These are phyloP conservation scores for Mesorhabditis sp. DNA, from an alignment of 2,888 invertebrate species.

Conservation along the genomic window DNA sequence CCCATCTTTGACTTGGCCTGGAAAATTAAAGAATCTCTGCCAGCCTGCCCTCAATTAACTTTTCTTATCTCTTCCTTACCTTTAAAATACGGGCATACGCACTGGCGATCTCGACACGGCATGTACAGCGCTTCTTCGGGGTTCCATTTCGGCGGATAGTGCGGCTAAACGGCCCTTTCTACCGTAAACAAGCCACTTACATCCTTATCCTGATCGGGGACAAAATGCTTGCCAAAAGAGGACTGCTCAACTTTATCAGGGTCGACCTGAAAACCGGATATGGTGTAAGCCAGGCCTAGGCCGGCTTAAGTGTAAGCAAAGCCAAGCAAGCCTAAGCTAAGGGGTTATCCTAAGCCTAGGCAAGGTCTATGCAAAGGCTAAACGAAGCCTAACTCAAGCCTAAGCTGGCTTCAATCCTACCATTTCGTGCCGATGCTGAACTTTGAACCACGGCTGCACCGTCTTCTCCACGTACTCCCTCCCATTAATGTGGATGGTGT, in stretches of 20 bases:
- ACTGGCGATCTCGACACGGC: conserved; percentile 40
- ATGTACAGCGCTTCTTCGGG: conserved; percentile 28
- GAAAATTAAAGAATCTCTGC: neutral
- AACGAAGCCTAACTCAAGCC: neutral
- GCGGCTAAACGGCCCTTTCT: neutral
- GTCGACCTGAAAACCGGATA: conserved; percentile 18
- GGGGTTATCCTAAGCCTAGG: too few relatives aligned
- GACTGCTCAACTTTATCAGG: conserved; percentile 26
- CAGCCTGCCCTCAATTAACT: too few relatives aligned
- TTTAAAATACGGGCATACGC: conserved; percentile 39
- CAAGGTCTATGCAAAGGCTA: neutral
- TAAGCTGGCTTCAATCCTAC: neutral
- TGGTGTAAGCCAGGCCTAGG: too few relatives aligned
- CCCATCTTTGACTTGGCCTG: conserved; percentile 9
- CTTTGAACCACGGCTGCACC: conserved; percentile 42
- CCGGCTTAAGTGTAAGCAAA: neutral
- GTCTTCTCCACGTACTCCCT: conserved; percentile 27
- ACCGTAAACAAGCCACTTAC: conserved; percentile 12
- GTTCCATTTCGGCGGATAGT: conserved; percentile 24
- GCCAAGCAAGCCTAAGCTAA: neutral
- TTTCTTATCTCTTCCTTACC: conserved; percentile 13
- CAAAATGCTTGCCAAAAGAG: conserved; percentile 36
- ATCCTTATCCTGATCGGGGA: conserved; percentile 36
- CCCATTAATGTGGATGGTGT: neutral
- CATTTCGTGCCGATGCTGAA: conserved; percentile 21